These are phyloP conservation scores for Sussaba pulchella DNA, from an alignment of 2,888 invertebrate genomes.

Conservation along the genomic window DNA sequence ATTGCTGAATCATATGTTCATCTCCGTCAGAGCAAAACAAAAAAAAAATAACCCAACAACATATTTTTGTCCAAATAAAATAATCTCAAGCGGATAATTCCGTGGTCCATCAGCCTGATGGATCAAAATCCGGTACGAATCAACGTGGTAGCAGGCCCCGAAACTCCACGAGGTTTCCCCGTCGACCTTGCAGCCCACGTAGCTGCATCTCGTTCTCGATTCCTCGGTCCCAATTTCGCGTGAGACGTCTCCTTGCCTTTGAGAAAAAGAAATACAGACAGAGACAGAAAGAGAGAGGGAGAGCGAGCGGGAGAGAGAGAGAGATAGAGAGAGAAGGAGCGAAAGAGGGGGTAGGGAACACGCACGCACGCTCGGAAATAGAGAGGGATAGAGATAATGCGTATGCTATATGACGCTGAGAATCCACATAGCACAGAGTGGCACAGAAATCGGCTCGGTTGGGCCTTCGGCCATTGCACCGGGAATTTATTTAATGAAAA, in stretches of 20 bases:
- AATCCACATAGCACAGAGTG: not conserved
- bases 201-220: constrained; percentile 27
- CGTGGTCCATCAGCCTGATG: no score
- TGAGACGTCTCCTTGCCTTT: not conserved
- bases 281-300: not conserved
- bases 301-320: not conserved
- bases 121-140: no score
- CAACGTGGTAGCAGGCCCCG: constrained; percentile 15
- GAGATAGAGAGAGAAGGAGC: constrained; percentile 1
- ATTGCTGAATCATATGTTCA: no score
- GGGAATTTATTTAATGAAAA: no score
- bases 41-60: no score
- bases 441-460: no score
- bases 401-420: constrained; percentile 31
- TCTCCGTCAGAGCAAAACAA: no score
- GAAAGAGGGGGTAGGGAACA: not conserved
- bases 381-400: not conserved
- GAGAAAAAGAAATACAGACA: not conserved
- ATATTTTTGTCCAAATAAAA: no score
- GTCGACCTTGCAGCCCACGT: constrained; percentile 19
- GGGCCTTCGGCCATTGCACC: no score
- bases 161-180: not conserved
- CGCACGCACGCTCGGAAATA: no score
- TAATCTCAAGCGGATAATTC: no score
- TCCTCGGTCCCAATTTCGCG: constrained; percentile 57